Evolutionary conservation across 1,140 invertebrate genomes (phyloP).

Genomic region (Drosophila sp.): DNA sequence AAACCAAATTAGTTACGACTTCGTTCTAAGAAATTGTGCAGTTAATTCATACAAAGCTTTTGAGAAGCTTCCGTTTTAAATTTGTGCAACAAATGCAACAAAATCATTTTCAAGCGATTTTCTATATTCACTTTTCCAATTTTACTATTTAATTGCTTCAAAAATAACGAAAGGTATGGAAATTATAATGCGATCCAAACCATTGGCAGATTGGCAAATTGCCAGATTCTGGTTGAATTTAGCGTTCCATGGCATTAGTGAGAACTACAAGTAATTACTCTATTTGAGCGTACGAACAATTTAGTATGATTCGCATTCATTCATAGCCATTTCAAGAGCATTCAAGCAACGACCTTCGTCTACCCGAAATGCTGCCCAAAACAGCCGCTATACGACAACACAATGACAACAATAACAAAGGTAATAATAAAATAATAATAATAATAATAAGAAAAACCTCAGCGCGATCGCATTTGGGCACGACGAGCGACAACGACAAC

Average conservation of each 20-base stretch:
- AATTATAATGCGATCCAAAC: too few relatives aligned
- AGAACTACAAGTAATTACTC: conserved; percentile 5
- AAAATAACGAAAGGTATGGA: too few relatives aligned
- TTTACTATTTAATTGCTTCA: too few relatives aligned
- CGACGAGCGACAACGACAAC: conserved; percentile 28
- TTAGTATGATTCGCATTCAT: conserved; percentile 8
- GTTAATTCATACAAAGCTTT: too few relatives aligned
- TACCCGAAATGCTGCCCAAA: conserved; percentile 38
- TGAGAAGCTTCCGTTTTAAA: too few relatives aligned
- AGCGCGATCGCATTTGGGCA: conserved; percentile 52
- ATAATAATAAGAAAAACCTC: conserved; percentile 14
- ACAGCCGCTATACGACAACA: conserved; percentile 17
- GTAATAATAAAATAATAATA: conserved; percentile 19
- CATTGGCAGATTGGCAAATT: too few relatives aligned
- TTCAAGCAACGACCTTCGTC: conserved; percentile 46
- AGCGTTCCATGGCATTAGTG: neutral
- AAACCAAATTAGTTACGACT: too few relatives aligned
- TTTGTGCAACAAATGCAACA: too few relatives aligned
- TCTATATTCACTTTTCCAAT: too few relatives aligned
- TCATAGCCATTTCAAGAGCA: conserved; percentile 21
- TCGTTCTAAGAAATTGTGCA: too few relatives aligned
- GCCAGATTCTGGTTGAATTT: neutral
- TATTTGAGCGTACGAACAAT: conserved; percentile 6
- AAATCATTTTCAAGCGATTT: too few relatives aligned
- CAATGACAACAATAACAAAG: neutral